Conservation (phyloP, 2,888 invertebrate species). For the Bruchidius siliquastri region DNA sequence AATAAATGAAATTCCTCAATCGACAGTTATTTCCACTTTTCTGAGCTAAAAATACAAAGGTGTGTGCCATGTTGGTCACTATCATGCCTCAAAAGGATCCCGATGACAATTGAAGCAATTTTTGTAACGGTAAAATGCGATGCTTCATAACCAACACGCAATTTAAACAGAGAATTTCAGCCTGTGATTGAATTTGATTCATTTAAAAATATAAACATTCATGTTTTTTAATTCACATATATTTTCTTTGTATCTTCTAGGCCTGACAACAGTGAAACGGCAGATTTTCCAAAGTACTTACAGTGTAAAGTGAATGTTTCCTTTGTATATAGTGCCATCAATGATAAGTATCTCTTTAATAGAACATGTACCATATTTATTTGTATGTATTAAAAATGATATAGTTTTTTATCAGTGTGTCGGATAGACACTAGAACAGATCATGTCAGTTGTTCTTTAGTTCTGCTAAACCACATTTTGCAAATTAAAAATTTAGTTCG, state of each 20-base stretch:
- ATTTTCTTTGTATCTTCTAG: slow-evolving; percentile 13
- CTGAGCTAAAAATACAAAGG: too few species aligned
- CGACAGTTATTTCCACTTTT: too few species aligned
- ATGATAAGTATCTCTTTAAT: neutral
- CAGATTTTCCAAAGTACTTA: slow-evolving; percentile 24
- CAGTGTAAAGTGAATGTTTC: slow-evolving; percentile 22
- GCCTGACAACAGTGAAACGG: slow-evolving; percentile 9
- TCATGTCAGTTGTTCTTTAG: neutral
- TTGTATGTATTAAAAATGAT: neutral
- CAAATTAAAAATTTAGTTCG: neutral
- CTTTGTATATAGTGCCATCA: slow-evolving; percentile 22
- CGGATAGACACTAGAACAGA: too few species aligned
- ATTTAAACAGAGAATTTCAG: too few species aligned
- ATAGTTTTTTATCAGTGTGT: neutral
- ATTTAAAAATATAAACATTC: too few species aligned
- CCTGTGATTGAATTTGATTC: too few species aligned
- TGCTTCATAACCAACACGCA: too few species aligned
- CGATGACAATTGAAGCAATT: too few species aligned
- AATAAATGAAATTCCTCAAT: too few species aligned
- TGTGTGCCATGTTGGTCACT: too few species aligned
- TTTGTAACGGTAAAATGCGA: too few species aligned
- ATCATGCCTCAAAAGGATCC: too few species aligned
- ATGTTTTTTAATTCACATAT: neutral
- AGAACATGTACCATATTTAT: neutral
- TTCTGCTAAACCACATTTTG: neutral